A percentile compares a stretch with the other conserved stretches of the same genome.
Conservation (phyloP, 2,797 vertebrate genomes). For the Sylvia borin region DNA sequence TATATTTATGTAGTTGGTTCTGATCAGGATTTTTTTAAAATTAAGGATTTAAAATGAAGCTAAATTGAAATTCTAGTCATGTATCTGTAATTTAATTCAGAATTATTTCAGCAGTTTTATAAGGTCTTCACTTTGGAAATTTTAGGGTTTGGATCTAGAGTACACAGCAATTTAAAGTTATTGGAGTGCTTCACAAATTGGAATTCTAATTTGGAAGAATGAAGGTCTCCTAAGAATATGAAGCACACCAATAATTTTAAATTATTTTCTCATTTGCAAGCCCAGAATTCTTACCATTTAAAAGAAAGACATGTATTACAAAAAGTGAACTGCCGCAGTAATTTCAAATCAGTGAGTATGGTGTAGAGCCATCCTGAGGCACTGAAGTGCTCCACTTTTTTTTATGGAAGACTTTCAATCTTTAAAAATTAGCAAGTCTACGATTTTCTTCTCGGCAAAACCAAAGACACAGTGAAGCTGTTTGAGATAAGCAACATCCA, state of each 20-base stretch:
- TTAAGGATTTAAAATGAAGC: neutral
- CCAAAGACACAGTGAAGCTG: conserved; percentile 26
- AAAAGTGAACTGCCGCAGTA: conserved; percentile 62
- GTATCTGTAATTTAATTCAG: neutral
- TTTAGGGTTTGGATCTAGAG: conserved; percentile 29
- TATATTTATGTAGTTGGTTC: neutral
- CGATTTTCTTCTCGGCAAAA: conserved; percentile 33
- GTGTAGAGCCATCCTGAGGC: conserved; percentile 40
- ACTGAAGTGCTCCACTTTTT: conserved; percentile 45
- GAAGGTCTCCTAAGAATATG: conserved; percentile 68
- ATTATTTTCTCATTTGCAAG: conserved; percentile 70
- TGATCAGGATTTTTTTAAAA: neutral
- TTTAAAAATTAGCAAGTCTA: conserved; percentile 59
- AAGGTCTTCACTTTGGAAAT: conserved; percentile 30
- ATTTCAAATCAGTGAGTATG: conserved; percentile 62
- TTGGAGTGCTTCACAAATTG: conserved; percentile 66
- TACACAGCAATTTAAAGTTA: conserved; percentile 68
- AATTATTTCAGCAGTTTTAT: conserved; percentile 49
- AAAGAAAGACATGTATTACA: conserved; percentile 56
- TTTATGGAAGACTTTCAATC: conserved; percentile 51
- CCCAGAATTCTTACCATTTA: conserved; percentile 53
- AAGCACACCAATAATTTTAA: conserved; percentile 73
- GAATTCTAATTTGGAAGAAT: conserved; percentile 74
- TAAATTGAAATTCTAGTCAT: neutral
- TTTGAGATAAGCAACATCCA: neutral